Percentiles rank a stretch among this genome's conserved stretches.
Evolutionary conservation across 2,797 vertebrate genomes (phyloP).

Genomic region (Staurois parvus): DNA sequence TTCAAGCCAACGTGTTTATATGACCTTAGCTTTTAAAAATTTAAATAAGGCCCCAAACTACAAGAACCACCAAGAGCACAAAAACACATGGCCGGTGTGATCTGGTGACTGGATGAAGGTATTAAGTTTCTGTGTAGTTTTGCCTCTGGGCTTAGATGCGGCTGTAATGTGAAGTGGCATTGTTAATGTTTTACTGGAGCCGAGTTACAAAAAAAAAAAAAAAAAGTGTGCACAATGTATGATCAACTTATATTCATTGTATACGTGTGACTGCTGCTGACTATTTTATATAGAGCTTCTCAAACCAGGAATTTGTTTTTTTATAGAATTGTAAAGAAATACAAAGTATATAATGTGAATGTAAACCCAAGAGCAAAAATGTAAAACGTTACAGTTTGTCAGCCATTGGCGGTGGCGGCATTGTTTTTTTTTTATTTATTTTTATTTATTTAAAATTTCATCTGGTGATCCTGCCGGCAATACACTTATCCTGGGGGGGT

Average conservation of each 20-base stretch:
- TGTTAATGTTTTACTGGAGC: constrained; percentile 58
- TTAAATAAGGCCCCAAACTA: constrained; percentile 49
- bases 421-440: not conserved
- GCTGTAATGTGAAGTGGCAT: constrained; percentile 34
- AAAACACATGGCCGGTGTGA: constrained; percentile 53
- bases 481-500: no score
- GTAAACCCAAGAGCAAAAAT: no score
- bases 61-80: constrained; percentile 24
- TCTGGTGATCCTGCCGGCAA: no score
- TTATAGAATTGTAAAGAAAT: not conserved
- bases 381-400: no score
- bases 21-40: constrained; percentile 47
- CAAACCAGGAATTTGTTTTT: constrained; percentile 4
- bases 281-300: constrained; percentile 37
- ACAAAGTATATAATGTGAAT: not conserved
- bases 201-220: not conserved
- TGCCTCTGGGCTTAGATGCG: constrained; percentile 34
- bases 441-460: no score
- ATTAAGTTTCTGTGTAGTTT: constrained; percentile 18
- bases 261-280: constrained; percentile 23
- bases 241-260: constrained; percentile 23
- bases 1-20: constrained; percentile 43
- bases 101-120: constrained; percentile 41
- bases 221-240: not conserved
- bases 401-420: no score